Conservation (phyloP, 2,888 invertebrate species). For the Colletes collaris region DNA sequence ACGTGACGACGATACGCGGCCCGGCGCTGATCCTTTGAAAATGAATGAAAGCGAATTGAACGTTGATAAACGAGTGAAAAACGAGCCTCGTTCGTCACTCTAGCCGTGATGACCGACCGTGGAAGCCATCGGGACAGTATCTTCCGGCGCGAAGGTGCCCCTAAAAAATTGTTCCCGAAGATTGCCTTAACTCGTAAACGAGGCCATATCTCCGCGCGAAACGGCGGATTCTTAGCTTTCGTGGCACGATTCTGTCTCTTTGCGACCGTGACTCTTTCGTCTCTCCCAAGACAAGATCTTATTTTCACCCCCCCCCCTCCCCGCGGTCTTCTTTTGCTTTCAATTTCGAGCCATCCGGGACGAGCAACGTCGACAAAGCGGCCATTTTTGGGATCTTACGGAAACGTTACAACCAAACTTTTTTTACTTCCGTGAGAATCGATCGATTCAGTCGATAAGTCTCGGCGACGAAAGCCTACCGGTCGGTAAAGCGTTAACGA, state of each 20-base stretch:
- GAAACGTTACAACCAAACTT: no score
- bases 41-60: neutral
- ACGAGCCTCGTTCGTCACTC: neutral
- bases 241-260: conserved; percentile 33
- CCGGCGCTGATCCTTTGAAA: neutral
- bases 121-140: neutral
- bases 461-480: no score
- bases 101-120: neutral
- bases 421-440: no score
- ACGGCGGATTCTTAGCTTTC: conserved; percentile 40
- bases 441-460: no score
- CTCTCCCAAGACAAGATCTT: conserved; percentile 16
- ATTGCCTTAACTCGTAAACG: conserved; percentile 36
- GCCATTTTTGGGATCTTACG: no score
- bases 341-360: neutral
- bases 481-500: no score
- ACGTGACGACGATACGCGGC: no score
- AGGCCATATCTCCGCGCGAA: neutral
- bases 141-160: conserved; percentile 1
- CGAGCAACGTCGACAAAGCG: no score
- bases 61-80: neutral
- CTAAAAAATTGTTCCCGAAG: conserved; percentile 29
- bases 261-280: conserved; percentile 8
- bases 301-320: neutral
- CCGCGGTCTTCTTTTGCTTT: neutral